Conservation (phyloP, 2,797 vertebrate genomes). For the Darevskia mixta region DNA sequence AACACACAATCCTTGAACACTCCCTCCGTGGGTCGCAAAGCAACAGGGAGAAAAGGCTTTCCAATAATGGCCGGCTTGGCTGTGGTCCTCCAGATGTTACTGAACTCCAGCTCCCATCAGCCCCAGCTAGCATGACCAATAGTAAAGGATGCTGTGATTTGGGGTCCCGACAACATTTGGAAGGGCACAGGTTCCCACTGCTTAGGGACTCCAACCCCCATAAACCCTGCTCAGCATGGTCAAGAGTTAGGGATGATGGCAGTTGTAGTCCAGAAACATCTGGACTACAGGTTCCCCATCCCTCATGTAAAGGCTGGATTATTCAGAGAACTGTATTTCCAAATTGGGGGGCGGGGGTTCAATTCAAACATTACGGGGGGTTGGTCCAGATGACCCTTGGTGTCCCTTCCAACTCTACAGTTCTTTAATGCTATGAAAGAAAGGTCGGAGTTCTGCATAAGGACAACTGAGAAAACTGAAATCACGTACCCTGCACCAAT, state of each 20-base stretch:
- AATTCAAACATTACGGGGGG: background rate
- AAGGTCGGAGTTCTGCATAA: background rate
- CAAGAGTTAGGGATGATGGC: no score
- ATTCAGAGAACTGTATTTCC: background rate
- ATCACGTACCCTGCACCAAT: background rate
- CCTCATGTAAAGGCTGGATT: background rate
- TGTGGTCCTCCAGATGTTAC: no score
- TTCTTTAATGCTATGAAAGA: background rate
- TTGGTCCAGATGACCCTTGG: no score
- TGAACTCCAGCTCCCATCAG: no score
- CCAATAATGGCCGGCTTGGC: background rate
- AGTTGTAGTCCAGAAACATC: no score
- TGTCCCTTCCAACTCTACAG: background rate
- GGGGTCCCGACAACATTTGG: no score
- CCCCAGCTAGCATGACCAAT: no score
- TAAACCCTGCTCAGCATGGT: no score
- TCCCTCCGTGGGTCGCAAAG: background rate
- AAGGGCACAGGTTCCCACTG: no score
- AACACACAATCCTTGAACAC: background rate
- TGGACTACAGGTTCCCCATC: no score
- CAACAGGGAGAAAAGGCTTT: background rate
- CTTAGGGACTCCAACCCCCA: no score
- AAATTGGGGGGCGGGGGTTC: conserved; percentile 21
- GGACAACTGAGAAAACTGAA: background rate
- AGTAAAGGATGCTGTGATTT: no score